These are phyloP conservation scores for Cavia porcellus DNA, from an alignment of 2,113 vertebrate genomes.

Conservation along the genomic window DNA sequence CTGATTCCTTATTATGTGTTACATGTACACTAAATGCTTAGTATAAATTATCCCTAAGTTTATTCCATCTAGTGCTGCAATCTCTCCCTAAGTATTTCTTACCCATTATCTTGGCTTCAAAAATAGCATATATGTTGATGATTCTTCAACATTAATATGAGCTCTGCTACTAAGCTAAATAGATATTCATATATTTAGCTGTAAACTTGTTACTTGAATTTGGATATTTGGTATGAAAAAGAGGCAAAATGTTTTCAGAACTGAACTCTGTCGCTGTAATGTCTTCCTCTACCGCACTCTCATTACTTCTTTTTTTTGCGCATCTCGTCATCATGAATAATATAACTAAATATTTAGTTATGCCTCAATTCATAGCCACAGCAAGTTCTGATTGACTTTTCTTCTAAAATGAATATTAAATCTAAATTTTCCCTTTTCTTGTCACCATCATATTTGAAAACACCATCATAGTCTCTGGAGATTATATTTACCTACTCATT, in stretches of 20 bases:
- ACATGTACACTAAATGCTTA: slow-evolving; percentile 12
- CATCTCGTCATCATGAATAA: not conserved
- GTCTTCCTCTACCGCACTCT: not conserved
- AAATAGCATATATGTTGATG: not conserved
- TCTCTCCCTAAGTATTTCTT: not conserved
- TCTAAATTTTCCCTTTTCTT: slow-evolving; percentile 24
- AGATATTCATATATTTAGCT: not conserved
- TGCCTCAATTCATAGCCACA: not conserved
- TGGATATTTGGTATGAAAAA: not conserved
- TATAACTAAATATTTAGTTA: not conserved
- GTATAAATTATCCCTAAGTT: not conserved
- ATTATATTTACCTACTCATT: not conserved
- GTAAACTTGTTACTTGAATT: not conserved
- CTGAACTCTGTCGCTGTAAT: not conserved
- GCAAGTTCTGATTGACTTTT: not conserved
- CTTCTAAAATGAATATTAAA: not conserved
- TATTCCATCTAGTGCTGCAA: not conserved
- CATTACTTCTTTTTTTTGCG: not conserved
- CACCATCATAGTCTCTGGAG: not conserved
- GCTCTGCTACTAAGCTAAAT: not conserved
- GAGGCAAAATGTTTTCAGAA: not conserved
- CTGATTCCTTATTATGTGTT: slow-evolving; percentile 47
- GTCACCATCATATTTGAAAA: not conserved
- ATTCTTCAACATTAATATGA: not conserved
- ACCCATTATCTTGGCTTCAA: slow-evolving; percentile 18